Evolutionary conservation across 2,113 vertebrate genomes (phyloP), one percentile per base, ranked within the genome.

Genomic region (Emydura subglobosa): DNA sequence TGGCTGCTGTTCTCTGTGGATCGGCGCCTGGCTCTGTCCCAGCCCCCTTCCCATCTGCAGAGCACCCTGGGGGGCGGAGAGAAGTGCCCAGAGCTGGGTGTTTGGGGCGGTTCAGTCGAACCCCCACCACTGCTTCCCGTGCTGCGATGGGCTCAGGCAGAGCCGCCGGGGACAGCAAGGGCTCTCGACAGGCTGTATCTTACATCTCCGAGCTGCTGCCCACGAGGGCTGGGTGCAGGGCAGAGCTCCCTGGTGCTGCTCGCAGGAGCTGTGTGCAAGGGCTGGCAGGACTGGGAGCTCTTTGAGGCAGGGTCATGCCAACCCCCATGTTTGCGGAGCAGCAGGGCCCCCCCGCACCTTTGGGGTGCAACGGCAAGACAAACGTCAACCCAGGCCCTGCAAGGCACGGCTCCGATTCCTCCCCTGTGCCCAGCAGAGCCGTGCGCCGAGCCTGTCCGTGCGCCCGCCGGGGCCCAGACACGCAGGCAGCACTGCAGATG

Each of bases 21-120:
- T 0, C 0, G 0, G 0, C 7, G 17, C 31, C 55, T 7, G 2
- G 0, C 61, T 0, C 0, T 78, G 17, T 34, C 81, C 19, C 1
- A 54, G 4, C 68, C 49, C 19, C 0, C 19, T 7, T 6, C 79
- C 29, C 49, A 16, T 3, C 34, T 7, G 31, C 16, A 13, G 29
- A 34, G 79, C 39, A n/a, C 29, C 29, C 12, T 47, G 5, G 16
- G 49, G 27, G 49, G 27, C 49, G 22, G 49, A 53, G 78, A 25
- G 42, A 29, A 31, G 78, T 50, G 44, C 78, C 49, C 78, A 49
- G 42, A 25, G 44, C 42, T 31, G 16, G 42, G 78, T 29, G 65
- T 72, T 39, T 10, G 34, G 65, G 65, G 34, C 21, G 34, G 34
- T n/a, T 34, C 4, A 7, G 61, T n/a, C 7, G 34, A 68, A 61